These are phyloP conservation scores for Pyrrhosoma nymphula DNA, from an alignment of 2,888 invertebrate species.

Conservation along the genomic window DNA sequence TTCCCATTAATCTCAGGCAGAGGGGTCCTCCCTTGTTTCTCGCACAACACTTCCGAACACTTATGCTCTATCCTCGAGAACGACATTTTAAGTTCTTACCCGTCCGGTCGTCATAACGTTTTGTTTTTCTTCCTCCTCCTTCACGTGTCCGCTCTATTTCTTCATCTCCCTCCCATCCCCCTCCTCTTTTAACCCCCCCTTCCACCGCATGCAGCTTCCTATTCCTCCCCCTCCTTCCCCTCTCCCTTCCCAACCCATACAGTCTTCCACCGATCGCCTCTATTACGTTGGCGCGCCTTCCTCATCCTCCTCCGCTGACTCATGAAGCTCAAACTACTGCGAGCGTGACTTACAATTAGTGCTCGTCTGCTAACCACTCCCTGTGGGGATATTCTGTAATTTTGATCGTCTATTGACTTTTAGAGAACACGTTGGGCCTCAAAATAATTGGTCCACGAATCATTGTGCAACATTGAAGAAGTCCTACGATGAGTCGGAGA, in stretches of 20 bases:
- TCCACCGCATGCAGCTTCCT: background rate
- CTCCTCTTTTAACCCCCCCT: background rate
- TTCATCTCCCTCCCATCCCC: background rate
- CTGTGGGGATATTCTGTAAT: too few relatives aligned
- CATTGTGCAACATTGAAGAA: too few relatives aligned
- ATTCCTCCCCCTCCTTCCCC: background rate
- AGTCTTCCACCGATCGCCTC: background rate
- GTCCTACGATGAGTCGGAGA: too few relatives aligned
- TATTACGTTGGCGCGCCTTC: conserved; percentile 2
- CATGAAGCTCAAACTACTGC: background rate
- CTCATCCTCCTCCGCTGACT: conserved; percentile 20
- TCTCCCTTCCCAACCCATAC: background rate
- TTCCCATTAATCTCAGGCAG: conserved; percentile 37
- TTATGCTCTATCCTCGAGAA: conserved; percentile 15
- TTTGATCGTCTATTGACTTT: too few relatives aligned
- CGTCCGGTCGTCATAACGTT: background rate
- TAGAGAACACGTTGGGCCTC: too few relatives aligned
- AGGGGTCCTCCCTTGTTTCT: background rate
- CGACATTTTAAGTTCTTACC: background rate
- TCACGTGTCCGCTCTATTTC: background rate
- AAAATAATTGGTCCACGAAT: too few relatives aligned
- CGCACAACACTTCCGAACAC: background rate
- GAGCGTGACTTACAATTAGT: background rate
- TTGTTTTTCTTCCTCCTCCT: background rate
- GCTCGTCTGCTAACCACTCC: background rate